Evolutionary conservation across 1,140 invertebrate genomes (phyloP).

Genomic region (Papilio helenus): DNA sequence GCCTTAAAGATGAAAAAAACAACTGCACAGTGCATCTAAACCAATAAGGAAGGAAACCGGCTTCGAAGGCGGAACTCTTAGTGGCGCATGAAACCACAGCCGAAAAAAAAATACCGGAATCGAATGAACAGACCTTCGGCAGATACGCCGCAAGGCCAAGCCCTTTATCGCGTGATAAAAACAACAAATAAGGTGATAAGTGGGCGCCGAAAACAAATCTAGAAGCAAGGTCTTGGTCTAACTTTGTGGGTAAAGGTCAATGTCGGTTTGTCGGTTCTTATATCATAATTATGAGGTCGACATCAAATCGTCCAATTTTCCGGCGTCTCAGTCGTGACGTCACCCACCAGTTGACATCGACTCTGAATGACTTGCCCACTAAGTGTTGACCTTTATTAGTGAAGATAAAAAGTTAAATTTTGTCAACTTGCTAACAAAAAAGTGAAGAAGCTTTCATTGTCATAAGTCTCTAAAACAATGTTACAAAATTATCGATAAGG

Average conservation of each 20-base stretch:
- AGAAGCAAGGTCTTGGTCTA: constrained; percentile 62
- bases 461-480: background rate
- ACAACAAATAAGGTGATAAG: constrained; percentile 58
- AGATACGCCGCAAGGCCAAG: constrained; percentile 63
- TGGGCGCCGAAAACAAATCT: constrained; percentile 55
- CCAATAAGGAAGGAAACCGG: constrained; percentile 69
- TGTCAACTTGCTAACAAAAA: background rate
- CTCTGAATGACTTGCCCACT: background rate
- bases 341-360: constrained; percentile 9
- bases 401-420: background rate
- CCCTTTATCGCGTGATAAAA: constrained; percentile 71
- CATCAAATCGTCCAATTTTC: constrained; percentile 57
- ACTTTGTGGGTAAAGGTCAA: constrained; percentile 76
- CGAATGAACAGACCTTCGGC: constrained; percentile 54
- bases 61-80: constrained; percentile 59
- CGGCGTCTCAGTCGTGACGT: constrained; percentile 32
- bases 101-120: constrained; percentile 71
- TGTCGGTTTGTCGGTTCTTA: constrained; percentile 56
- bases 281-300: constrained; percentile 47
- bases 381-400: background rate
- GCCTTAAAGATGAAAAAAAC: constrained; percentile 22
- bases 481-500: background rate
- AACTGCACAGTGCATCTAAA: constrained; percentile 58
- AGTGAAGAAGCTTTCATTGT: background rate
- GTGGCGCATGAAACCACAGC: constrained; percentile 63